A percentile compares a stretch with the other conserved stretches of the same genome.
These are phyloP conservation scores for Porites lutea DNA, from an alignment of 64 coral and sea anemone species.

Conservation along the genomic window DNA sequence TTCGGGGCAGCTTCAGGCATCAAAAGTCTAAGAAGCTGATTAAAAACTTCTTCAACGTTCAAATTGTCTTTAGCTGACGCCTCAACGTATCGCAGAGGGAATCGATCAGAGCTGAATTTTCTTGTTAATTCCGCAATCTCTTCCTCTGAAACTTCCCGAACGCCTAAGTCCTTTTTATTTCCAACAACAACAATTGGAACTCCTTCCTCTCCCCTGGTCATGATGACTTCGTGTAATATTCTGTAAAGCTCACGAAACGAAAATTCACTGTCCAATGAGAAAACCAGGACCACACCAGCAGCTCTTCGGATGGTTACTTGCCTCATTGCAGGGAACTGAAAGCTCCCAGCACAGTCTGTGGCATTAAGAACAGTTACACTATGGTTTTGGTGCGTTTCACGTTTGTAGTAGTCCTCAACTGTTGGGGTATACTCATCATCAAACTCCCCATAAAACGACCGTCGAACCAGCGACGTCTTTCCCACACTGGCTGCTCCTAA, in stretches of 20 bases:
- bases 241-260: conserved; percentile 86
- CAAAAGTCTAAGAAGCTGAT: conserved; percentile 38
- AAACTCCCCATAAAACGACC: conserved; percentile 71
- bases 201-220: conserved; percentile 9
- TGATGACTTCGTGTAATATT: conserved; percentile 76
- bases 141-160: conserved; percentile 63
- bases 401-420: conserved; percentile 80
- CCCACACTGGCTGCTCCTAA: conserved; percentile 94
- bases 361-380: conserved; percentile 73
- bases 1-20: not conserved
- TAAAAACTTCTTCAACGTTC: conserved; percentile 49
- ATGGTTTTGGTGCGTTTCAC: conserved; percentile 52
- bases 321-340: conserved; percentile 91
- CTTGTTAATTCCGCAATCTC: conserved; percentile 45
- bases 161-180: conserved; percentile 90
- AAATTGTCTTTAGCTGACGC: conserved; percentile 70
- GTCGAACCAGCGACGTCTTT: conserved; percentile 89
- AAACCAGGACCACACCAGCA: conserved; percentile 83
- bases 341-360: conserved; percentile 83
- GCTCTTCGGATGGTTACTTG: conserved; percentile 76
- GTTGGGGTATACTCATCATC: conserved; percentile 74
- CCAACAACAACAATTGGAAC: conserved; percentile 85
- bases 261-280: conserved; percentile 76
- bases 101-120: not conserved
- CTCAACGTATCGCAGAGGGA: conserved; percentile 46